Percentiles rank a stretch among this genome's conserved stretches.
Conservation (phyloP, 2,888 invertebrate genomes). For the Cactoblastis cactorum region DNA sequence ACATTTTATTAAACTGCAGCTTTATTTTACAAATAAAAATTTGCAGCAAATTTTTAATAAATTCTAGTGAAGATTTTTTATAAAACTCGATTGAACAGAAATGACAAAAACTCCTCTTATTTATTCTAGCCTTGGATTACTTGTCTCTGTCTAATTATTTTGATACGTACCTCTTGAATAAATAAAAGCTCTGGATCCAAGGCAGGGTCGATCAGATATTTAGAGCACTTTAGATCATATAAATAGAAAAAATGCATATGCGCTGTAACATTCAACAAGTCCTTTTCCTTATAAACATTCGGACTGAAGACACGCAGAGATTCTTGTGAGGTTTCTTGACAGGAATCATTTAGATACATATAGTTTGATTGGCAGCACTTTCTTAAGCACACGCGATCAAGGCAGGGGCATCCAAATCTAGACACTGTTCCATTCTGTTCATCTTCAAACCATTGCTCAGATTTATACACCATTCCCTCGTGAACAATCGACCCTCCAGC, state of each 20-base stretch:
- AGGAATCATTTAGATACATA: conserved; percentile 38
- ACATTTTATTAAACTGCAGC: too few species aligned
- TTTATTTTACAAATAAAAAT: too few species aligned
- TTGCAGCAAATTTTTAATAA: too few species aligned
- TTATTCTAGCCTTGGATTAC: too few species aligned
- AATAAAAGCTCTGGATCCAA: conserved; percentile 40
- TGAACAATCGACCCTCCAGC: conserved; percentile 50
- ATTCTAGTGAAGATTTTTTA: too few species aligned
- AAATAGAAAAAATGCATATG: conserved; percentile 55
- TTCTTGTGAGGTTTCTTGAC: conserved; percentile 33
- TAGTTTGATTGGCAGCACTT: conserved; percentile 52
- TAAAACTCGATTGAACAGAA: too few species aligned
- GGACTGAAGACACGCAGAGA: conserved; percentile 56
- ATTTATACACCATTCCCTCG: conserved; percentile 48
- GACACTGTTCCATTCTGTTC: conserved; percentile 33
- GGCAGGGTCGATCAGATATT: conserved; percentile 50
- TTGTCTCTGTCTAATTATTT: too few species aligned
- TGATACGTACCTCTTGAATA: conserved; percentile 55
- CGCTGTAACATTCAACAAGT: conserved; percentile 34
- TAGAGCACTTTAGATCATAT: conserved; percentile 42
- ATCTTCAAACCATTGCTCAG: conserved; percentile 48
- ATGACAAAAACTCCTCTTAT: too few species aligned
- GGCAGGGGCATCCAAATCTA: conserved; percentile 59
- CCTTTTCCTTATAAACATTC: conserved; percentile 45
- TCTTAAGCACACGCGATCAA: conserved; percentile 54